A percentile compares a stretch with the other conserved stretches of the same genome.
Evolutionary conservation across 2,113 vertebrate genomes (phyloP).

Genomic region (Podilymbus podiceps): DNA sequence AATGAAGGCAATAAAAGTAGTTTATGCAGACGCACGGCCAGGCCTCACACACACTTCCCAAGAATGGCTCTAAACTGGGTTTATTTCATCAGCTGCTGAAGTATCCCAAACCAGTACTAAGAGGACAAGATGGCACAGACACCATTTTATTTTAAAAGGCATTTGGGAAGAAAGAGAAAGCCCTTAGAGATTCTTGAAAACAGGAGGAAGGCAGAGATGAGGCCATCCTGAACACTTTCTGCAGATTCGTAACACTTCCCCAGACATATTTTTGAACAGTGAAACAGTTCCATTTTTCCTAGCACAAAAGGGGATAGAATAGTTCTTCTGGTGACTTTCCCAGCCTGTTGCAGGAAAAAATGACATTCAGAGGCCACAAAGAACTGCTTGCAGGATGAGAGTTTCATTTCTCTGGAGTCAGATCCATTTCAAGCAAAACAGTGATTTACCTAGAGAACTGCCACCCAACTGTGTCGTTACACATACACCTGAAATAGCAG

Average conservation of each 20-base stretch:
- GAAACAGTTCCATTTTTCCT: not conserved
- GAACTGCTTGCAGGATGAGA: not conserved
- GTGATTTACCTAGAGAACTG: conserved; percentile 33
- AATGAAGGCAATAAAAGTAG: conserved; percentile 72
- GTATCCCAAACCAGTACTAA: conserved; percentile 65
- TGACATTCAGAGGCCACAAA: not conserved
- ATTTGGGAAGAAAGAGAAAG: not conserved
- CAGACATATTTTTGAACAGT: not conserved
- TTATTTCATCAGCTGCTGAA: conserved; percentile 75
- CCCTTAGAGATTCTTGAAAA: not conserved
- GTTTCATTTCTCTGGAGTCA: not conserved
- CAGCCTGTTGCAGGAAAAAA: not conserved
- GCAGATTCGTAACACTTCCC: not conserved
- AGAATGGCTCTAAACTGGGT: conserved; percentile 47
- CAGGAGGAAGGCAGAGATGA: not conserved
- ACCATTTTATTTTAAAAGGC: not conserved
- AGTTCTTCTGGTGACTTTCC: not conserved
- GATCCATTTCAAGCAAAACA: not conserved
- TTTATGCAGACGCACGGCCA: conserved; percentile 70
- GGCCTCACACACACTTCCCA: conserved; percentile 2
- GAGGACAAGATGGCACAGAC: conserved; percentile 48
- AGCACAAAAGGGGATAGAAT: not conserved
- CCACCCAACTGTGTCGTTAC: not conserved
- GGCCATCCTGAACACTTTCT: not conserved
- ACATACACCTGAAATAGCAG: conserved; percentile 13